phyloP scores from a whole-genome alignment of 2,797 vertebrate species.

The Helarctos malayanus region DNA sequence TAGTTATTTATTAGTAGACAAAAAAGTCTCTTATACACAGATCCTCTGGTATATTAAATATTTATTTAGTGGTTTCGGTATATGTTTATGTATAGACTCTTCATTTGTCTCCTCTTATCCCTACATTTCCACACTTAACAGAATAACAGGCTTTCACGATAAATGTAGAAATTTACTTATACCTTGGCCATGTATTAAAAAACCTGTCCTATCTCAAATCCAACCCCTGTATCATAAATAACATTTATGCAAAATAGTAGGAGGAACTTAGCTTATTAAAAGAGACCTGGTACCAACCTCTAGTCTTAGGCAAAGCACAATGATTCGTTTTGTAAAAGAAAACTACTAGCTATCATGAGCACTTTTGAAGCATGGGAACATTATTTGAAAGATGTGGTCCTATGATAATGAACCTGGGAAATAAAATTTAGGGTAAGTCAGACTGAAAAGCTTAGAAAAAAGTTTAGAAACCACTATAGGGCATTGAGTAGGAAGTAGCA shows the following conservation, averaged over 20 bases:
- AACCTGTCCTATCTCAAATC: background rate
- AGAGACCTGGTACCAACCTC: background rate
- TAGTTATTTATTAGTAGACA: background rate
- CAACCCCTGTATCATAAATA: background rate
- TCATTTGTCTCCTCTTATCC: background rate
- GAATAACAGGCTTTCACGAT: background rate
- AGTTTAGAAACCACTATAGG: background rate
- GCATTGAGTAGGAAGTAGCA: background rate
- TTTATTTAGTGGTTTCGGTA: background rate
- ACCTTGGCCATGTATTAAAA: background rate
- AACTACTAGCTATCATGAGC: background rate
- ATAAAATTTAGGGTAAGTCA: background rate
- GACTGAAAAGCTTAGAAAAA: background rate
- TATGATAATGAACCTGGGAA: background rate
- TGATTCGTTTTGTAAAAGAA: background rate
- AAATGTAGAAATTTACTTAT: background rate
- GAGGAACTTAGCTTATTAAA: background rate
- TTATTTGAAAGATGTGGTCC: background rate
- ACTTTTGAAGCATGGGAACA: background rate
- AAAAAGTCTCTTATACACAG: background rate
- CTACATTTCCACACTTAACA: background rate
- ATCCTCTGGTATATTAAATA: background rate
- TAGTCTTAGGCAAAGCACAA: background rate
- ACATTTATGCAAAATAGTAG: background rate
- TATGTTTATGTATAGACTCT: background rate